Evolutionary conservation across 1,140 invertebrate genomes (phyloP), one percentile per base, ranked within the genome.

Genomic region (Sogatella furcifera): DNA sequence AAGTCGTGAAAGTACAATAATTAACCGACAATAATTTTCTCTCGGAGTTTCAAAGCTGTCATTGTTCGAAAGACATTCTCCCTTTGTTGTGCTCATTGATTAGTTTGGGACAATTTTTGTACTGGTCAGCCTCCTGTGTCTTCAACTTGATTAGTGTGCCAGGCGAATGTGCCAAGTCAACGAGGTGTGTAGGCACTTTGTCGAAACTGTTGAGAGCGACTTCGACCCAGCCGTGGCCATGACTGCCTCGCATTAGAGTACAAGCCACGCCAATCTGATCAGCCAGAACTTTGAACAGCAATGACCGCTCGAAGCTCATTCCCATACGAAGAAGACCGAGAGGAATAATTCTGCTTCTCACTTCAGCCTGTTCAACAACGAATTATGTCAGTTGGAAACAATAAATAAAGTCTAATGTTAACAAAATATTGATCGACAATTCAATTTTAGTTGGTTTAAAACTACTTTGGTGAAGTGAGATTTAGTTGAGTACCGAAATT

Each of bases 201-300:
- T 41, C 19, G 57, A 60, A 14, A 13, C 24, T 69, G 0, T 81
- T 80, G 55, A 84, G 64, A 0, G 81, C 78, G 22, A 85, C 72
- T 66, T 85, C 84, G 21, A 83, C 78, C 81, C 81, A 85, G 41
- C 78, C 74, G 53, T 74, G 75, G 0, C 79, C 76, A 42, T 79
- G 76, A n/a, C 74, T 66, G 0, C 76, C 74, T 4, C 83, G 74
- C 38, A 75, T 70, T 42, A 86, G 64, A 1, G 78, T 74, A 28
- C 77, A 77, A 0, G 84, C 82, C 41, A 86, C 61, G 0, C 77
- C 78, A 17, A 84, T 69, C 57, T 76, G 74, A 67, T 86, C 84
- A 0, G 83, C 82, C 17, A 85, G 65, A 15, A 76, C 77, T 70
- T 86, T 85, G 70, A 83, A 85, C n/a, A 86, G 74, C 1, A 85